Evolutionary conservation across 2,797 vertebrate genomes (phyloP), one percentile per base, ranked within the genome.

Genomic region (Hoplostethus mediterraneus): DNA sequence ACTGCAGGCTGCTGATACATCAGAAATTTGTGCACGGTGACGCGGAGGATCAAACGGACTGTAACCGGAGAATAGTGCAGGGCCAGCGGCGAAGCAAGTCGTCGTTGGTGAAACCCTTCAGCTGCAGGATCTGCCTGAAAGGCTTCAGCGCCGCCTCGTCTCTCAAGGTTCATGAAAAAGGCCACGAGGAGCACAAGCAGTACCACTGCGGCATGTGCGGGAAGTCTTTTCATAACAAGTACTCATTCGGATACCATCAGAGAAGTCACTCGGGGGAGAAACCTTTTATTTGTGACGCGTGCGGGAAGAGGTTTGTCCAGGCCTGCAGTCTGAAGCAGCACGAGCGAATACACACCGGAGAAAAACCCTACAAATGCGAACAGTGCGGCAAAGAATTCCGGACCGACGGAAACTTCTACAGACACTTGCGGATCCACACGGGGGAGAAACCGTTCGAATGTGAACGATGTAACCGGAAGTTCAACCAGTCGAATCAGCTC

Each of bases 291-390:
- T 95, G 95, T 0, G 87, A 90, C 0, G 86, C 88, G 6, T 95
- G 94, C 25, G 93, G 92, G 7, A 94, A 93, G 80, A 77, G 91
- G 0, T 95, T 95, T 16, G 90, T 90, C 83, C 88, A 92, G 1
- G 64, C 88, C 0, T 85, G 88, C 0, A 92, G 90, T 2, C 82
- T 93, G 61, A 93, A 92, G 86, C 89, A 92, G 77, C 92, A 93
- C 21, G 89, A 90, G 81, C 79, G 92, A 4, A 95, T 94, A 16
- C 94, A 95, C 86, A 95, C 92, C 0, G 94, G 94, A 0, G 93
- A 95, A 6, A 95, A 94, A 52, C 94, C 95, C 0, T 95, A 94
- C 82, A 90, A 90, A 3, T 95, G 95, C 1, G 91, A 92, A 57
- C 86, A 89, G 56, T 95, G 94, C 10, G 94, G 85, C 7, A 93